Evolutionary conservation across 2,797 vertebrate genomes (phyloP), one percentile per base, ranked within the genome.

Genomic region (Corythornis leucogaster): DNA sequence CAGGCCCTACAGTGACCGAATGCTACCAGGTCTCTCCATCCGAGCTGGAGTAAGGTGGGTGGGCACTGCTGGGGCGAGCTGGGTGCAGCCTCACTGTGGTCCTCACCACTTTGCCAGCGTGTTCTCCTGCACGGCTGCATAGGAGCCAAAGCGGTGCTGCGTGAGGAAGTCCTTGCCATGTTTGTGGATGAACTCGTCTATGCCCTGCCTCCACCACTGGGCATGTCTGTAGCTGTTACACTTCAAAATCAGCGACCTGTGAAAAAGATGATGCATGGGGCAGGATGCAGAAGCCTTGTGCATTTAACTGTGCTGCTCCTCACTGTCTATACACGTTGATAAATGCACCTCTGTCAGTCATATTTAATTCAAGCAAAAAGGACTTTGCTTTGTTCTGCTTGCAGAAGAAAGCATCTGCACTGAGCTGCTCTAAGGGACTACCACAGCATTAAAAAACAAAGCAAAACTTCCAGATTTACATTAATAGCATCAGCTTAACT

Each of bases 161-260:
- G 77, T 98, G 64, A 99, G 98, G 84, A 99, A 99, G 88, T 98
- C 98, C 10, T 98, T 95, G 87, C 99, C 98, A 1, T 99, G 96
- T 6, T 98, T 98, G 35, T 95, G 97, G 94, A 99, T 69, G 82
- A 99, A 99, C 70, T 98, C 98, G 3, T 99, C 98, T 31, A 99
- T 98, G 92, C 98, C 96, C 87, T 99, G 99, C 83, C 98, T 98
- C 99, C 99, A 99, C 99, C 99, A 99, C 51, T 99, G 98, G 42
- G 99, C 98, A 46, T 99, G 99, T 70, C 99, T 97, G 95, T 98
- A 99, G 97, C 98, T 99, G 97, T 96, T 98, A 93, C 98, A 99
- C 98, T 99, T 99, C 97, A 99, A 95, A 93, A 99, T 99, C 96
- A 99, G 96, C 0, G 98, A 98, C 97, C 99, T 99, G 94, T 14